These are phyloP conservation scores for Myanophis thanlyinensis DNA, from an alignment of 2,113 vertebrate genomes.

Conservation along the genomic window DNA sequence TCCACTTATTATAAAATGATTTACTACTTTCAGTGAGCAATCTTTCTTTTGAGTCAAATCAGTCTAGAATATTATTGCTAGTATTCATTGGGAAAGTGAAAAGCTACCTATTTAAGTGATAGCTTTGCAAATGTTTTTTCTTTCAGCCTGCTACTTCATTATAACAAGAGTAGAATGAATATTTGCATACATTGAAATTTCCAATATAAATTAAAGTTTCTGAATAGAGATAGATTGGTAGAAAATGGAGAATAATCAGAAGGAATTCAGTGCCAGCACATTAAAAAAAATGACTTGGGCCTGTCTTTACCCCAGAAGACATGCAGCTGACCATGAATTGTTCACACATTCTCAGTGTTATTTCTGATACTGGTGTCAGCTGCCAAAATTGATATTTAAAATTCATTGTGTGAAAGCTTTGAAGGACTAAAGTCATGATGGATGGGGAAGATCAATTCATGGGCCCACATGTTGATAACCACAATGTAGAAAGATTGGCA, in stretches of 20 bases:
- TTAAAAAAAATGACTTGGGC: background rate
- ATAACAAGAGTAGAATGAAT: background rate
- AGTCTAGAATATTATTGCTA: slow-evolving; percentile 15
- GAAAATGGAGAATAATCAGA: background rate
- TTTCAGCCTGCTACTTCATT: background rate
- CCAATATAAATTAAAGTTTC: background rate
- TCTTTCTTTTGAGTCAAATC: slow-evolving; percentile 29
- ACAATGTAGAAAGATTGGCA: background rate
- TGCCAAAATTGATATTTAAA: background rate
- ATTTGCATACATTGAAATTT: background rate
- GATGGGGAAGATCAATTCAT: background rate
- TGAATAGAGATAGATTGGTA: background rate
- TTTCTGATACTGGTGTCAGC: background rate
- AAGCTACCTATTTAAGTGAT: slow-evolving; percentile 1
- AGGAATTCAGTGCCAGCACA: background rate
- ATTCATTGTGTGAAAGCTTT: background rate
- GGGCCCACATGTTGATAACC: background rate
- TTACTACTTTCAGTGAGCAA: slow-evolving; percentile 36
- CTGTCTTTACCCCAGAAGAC: background rate
- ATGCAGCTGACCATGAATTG: background rate
- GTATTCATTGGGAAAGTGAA: background rate
- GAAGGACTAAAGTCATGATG: background rate
- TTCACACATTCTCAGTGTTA: background rate
- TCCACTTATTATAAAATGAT: slow-evolving; percentile 33
- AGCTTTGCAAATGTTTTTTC: background rate